Base-by-base conservation (phyloP, 92 coral and sea anemone species). In the Nematostella vectensis region DNA sequence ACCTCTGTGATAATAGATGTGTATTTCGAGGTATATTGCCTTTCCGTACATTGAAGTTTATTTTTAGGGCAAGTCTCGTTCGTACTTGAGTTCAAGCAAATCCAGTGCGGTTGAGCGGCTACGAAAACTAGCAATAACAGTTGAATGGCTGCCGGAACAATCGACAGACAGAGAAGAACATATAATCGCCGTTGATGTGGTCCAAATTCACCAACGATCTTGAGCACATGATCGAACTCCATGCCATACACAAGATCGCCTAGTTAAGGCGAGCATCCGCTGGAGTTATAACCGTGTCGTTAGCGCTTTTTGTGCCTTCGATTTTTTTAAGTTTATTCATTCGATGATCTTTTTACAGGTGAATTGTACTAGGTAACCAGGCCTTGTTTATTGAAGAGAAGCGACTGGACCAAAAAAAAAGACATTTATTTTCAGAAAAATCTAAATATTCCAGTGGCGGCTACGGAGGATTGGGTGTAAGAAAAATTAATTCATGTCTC, bases 151-250 rank as follows among this genome's bases (percentile, higher is more conserved):
- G 98, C 98, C 39, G 98, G 98, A 38, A 91, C 72, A 1, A 91
- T 72, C 0, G 96, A 88, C 22, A 86, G 63, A 50, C 86, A 88
- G 17, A 91, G 59, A 21, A 91, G 71, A 33, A 78, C 69, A 47
- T 91, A 91, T 0, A 86, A 56, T 39, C 86, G 68, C 44, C 82
- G 74, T 47, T 91, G 98, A 78, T 91, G 89, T 0, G 96, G 85
- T 6, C 98, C 98, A 49, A 91, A 91, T 65, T 91, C 98, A 12
- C 98, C 98, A 38, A 86, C 82, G 31, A 91, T 91, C 72, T 84
- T 69, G 28, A 91, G 58, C 33, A 91, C 98, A 54, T 91, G 88
- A 75, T 91, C 98, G 63, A 91, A 91, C 61, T 91, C 98, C 98
- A 91, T 91, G 24, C 27, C 30, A 30, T 59, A 55, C 57, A 25